Conservation (phyloP, 1,140 invertebrate genomes). For the Cyphomyrmex costatus region DNA sequence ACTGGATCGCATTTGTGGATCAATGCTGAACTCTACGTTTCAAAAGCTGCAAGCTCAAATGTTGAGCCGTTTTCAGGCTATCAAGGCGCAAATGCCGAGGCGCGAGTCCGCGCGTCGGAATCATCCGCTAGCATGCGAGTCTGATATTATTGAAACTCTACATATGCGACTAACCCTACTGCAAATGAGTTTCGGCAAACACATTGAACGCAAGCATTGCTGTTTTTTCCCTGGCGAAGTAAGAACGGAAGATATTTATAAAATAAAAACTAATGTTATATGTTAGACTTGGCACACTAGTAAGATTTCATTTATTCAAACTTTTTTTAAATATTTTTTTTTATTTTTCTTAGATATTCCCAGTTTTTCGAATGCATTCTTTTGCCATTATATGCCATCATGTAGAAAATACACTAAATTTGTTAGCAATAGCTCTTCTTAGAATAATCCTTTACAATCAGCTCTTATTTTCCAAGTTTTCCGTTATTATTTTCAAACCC, state of each 20-base stretch:
- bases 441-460: background rate
- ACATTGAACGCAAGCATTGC: slow-evolving; percentile 95
- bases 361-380: background rate
- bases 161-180: slow-evolving; percentile 95
- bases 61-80: slow-evolving; percentile 92
- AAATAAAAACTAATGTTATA: slow-evolving; percentile 29
- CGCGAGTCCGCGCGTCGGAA: slow-evolving; percentile 94
- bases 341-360: background rate
- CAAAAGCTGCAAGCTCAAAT: slow-evolving; percentile 93
- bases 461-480: background rate
- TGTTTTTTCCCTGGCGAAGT: slow-evolving; percentile 97
- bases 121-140: slow-evolving; percentile 94
- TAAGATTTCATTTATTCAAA: background rate
- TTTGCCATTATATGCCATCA: background rate
- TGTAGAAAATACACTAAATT: background rate
- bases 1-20: slow-evolving; percentile 92
- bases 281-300: background rate
- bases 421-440: background rate
- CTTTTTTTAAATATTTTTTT: background rate
- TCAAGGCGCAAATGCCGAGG: slow-evolving; percentile 96
- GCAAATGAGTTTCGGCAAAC: slow-evolving; percentile 96
- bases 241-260: slow-evolving; percentile 74
- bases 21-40: slow-evolving; percentile 93
- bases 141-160: slow-evolving; percentile 95
- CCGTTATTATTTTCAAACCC: background rate